These are phyloP conservation scores for Microcebus tavaratra DNA, from an alignment of 2,113 vertebrate species.

Conservation along the genomic window DNA sequence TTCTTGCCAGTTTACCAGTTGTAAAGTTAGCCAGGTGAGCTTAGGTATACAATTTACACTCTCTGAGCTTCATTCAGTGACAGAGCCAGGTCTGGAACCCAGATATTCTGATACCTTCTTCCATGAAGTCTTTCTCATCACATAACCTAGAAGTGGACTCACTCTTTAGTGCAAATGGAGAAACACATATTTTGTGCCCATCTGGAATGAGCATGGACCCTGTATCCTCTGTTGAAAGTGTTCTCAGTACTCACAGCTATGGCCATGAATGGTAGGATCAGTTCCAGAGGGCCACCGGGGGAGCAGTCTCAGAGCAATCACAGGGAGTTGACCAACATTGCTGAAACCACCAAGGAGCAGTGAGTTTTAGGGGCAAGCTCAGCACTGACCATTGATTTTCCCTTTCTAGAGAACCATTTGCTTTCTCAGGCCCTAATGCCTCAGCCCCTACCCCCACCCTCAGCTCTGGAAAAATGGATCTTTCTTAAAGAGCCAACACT, in stretches of 20 bases:
- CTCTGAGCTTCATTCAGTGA: neutral
- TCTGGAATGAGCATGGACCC: neutral
- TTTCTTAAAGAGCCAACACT: slow-evolving; percentile 53
- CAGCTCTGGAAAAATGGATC: neutral
- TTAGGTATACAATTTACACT: neutral
- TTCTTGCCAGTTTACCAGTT: neutral
- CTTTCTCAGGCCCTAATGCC: slow-evolving; percentile 13
- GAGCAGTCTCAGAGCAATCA: neutral
- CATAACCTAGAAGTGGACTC: neutral
- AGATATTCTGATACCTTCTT: neutral
- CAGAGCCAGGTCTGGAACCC: neutral
- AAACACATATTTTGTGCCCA: neutral
- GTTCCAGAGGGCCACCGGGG: neutral
- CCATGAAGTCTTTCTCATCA: neutral
- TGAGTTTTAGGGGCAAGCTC: neutral
- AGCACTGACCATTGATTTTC: neutral
- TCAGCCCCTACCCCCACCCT: neutral
- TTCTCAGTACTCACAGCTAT: neutral
- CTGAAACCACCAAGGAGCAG: neutral
- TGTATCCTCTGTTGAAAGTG: neutral
- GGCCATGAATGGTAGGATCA: neutral
- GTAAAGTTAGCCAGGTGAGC: neutral
- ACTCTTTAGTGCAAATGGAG: neutral
- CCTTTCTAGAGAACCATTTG: slow-evolving; percentile 22
- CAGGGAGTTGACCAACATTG: neutral